phyloP scores from a whole-genome alignment of 2,888 invertebrate species.

The Mantis religiosa region DNA sequence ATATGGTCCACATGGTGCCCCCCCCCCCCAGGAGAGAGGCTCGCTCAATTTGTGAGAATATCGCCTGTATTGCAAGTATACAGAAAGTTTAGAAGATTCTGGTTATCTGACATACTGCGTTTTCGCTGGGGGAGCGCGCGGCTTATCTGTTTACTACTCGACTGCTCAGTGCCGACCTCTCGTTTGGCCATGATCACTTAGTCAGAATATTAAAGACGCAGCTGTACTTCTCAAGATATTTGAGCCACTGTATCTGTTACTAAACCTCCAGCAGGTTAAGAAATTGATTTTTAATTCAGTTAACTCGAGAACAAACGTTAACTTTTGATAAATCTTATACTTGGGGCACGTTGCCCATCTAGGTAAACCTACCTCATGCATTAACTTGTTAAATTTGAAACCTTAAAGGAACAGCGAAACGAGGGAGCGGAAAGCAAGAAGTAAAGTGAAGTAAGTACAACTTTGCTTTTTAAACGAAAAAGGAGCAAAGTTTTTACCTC shows the following conservation, averaged over 20 bases:
- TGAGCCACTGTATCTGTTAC: background rate
- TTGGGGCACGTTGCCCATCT: background rate
- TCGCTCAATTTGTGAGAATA: too few species aligned
- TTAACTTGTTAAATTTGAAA: slow-evolving; percentile 17
- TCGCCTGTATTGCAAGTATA: too few species aligned
- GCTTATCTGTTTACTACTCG: too few species aligned
- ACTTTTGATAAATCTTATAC: background rate
- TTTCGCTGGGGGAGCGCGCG: too few species aligned
- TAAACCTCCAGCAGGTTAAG: background rate
- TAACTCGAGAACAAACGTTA: background rate
- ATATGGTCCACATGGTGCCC: too few species aligned
- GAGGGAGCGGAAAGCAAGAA: background rate
- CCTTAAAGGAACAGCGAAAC: background rate
- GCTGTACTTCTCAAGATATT: too few species aligned
- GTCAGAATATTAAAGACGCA: too few species aligned
- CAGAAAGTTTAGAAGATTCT: too few species aligned
- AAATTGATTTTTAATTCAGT: background rate
- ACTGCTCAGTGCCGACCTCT: too few species aligned
- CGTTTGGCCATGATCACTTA: too few species aligned
- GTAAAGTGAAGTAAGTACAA: background rate
- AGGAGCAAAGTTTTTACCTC: background rate
- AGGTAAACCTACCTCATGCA: slow-evolving; percentile 10
- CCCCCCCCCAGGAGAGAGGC: too few species aligned
- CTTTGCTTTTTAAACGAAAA: slow-evolving; percentile 8
- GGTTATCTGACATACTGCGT: too few species aligned